Evolutionary conservation across 92 coral and sea anemone genomes (phyloP), one percentile per base, ranked within the genome.

Genomic region (Epizoanthus rinbou): DNA sequence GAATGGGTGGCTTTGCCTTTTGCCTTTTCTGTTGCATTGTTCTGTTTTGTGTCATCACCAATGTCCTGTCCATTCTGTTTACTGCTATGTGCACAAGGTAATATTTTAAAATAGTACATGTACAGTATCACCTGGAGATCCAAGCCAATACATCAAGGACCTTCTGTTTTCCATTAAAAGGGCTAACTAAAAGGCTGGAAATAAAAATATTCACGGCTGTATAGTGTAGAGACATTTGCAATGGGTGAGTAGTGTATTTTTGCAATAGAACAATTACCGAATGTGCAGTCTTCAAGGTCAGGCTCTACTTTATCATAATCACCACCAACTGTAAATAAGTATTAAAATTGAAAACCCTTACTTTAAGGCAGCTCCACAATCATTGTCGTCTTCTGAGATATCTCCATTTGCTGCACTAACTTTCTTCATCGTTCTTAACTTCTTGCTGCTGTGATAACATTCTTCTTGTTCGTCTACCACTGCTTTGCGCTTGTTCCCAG

Each of bases 331-430:
- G 31, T 28, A 28, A 28, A 28, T 28, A 0, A 28, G 0, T 28
- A 28, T 28, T 28, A 28, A 28, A 28, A 0, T 28, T 28, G 31
- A 28, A 37, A 37, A 6, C 43, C 43, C 5, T 65, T 81, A 65
- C 85, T 50, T 65, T 21, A 33, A 0, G 31, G 33, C 19, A n/a
- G 21, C 33, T 13, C 23, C 57, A n/a, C 22, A 18, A 28, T 60
- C 56, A 21, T 59, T 57, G 8, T 87, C 80, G 23, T 31, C 84
- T 21, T 84, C 86, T n/a, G 3, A 62, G 45, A 75, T 45, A 66
- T 70, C 88, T 56, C 39, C 73, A 52, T 73, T 73, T 47, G 41
- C 35, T 13, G 17, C 75, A 16, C 88, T 71, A 58, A 16, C 24
- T 59, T 21, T 47, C 45, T n/a, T 50, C 7, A 0, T 17, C 22